Conservation (phyloP, 2,113 vertebrate species). For the Calidris pygmaea region DNA sequence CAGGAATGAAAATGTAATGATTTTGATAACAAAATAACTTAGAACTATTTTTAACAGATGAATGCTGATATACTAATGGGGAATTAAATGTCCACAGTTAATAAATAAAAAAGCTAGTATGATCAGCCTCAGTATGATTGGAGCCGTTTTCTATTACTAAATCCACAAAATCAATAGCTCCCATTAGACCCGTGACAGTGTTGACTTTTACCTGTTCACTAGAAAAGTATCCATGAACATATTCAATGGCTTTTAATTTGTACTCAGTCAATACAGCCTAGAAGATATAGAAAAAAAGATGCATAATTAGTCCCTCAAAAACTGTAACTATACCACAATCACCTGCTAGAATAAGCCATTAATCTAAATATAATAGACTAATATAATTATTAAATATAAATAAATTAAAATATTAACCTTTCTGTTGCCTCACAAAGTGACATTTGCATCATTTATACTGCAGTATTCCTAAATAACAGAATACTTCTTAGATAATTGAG, state of each 20-base stretch:
- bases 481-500: neutral
- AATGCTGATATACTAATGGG: neutral
- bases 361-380: neutral
- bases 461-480: neutral
- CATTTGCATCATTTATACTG: neutral
- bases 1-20: neutral
- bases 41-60: neutral
- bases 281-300: neutral
- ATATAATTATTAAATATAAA: neutral
- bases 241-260: conserved; percentile 94
- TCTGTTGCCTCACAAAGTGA: neutral
- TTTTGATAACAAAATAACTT: neutral
- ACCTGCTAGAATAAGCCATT: neutral
- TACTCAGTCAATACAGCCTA: conserved; percentile 97
- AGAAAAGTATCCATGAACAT: conserved; percentile 97
- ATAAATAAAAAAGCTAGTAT: neutral
- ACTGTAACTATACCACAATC: neutral
- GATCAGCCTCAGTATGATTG: neutral
- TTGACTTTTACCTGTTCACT: conserved; percentile 89
- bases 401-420: neutral
- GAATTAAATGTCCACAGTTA: neutral
- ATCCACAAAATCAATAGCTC: neutral
- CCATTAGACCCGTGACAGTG: neutral
- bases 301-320: neutral
- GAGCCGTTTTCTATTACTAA: neutral